Evolutionary conservation across 2,113 vertebrate genomes (phyloP), one percentile per base, ranked within the genome.

Genomic region (Copsychus sechellarum): DNA sequence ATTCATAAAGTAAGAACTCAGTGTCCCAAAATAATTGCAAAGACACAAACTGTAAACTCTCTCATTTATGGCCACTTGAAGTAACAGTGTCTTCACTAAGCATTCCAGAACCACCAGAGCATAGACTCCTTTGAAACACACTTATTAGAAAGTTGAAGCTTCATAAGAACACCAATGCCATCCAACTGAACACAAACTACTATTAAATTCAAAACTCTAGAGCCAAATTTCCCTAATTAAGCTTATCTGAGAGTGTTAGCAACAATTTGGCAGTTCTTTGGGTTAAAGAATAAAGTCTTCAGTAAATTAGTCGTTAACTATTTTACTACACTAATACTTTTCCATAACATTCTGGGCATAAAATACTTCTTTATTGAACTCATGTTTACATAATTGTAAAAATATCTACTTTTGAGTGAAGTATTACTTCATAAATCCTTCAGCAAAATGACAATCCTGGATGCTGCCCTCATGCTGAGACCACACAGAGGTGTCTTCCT

Each of bases 201-300:
- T 80, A 82, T 17, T 66, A 73, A 80, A 86, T 73, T 82, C 33
- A 86, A 76, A 86, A 80, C 4, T 12, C 64, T 26, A 83, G 45
- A 90, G 74, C 24, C 47, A 80, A 65, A 82, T 73, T 94, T 95
- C 74, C 64, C 47, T 69, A 92, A 90, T 77, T 80, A 90, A 73
- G 28, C 34, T 90, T 58, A 90, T 48, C 26, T 62, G 85, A 89
- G 28, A 76, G 60, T 1, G 23, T 72, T 81, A 86, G 45, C 65
- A 69, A 80, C 28, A 8, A 87, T 70, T 51, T 86, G 85, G 74
- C 81, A 90, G 78, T 58, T 70, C 36, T 69, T 81, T 7, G 17
- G 28, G 38, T 82, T 87, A 86, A 72, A 85, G 47, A 93, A 82
- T 47, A 64, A 87, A 80, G 56, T 38, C 51, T 90, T 86, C 54